phyloP scores from a whole-genome alignment of 1,140 invertebrate species.

The Procambarus clarkii region DNA sequence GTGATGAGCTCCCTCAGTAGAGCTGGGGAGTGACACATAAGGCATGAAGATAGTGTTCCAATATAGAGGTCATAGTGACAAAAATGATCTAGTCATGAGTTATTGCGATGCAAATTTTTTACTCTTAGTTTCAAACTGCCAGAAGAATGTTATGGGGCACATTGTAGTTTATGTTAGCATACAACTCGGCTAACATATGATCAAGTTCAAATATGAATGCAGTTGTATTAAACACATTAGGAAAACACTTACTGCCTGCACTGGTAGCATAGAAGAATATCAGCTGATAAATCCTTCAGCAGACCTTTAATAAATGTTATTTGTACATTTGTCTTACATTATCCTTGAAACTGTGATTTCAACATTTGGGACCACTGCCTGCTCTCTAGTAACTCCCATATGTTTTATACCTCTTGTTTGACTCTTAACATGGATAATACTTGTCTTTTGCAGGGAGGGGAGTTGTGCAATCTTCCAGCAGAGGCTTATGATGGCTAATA shows the following conservation, averaged over 20 bases:
- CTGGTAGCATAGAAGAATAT: conserved; percentile 4
- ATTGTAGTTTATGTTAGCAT: not conserved
- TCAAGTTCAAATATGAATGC: not conserved
- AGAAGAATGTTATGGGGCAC: not conserved
- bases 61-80: not conserved
- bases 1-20: no score
- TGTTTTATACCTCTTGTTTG: no score
- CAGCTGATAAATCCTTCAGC: not conserved
- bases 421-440: no score
- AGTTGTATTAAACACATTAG: not conserved
- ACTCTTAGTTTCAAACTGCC: not conserved
- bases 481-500: no score
- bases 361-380: no score
- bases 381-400: no score
- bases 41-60: not conserved
- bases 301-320: conserved; percentile 3
- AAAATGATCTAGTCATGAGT: not conserved
- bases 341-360: no score
- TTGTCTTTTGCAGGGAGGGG: no score
- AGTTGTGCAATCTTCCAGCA: no score
- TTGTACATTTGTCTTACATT: not conserved
- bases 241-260: not conserved
- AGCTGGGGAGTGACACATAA: no score
- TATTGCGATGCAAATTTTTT: not conserved
- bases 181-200: not conserved